Evolutionary conservation across 2,888 invertebrate species (phyloP).

Genomic region (Drosophila kokeensis): DNA sequence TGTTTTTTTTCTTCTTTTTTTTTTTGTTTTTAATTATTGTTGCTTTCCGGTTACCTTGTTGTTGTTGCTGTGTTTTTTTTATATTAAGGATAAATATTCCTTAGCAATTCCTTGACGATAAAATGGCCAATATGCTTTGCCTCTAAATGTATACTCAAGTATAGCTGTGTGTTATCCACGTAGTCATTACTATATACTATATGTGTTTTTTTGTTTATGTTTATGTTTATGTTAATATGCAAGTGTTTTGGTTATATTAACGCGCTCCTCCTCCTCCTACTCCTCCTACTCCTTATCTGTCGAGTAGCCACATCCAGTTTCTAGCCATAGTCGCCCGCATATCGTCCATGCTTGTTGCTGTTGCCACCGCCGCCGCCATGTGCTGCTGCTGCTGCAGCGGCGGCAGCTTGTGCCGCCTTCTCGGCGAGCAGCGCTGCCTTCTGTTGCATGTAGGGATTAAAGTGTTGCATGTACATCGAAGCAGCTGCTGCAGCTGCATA

Average conservation of each 20-base stretch:
- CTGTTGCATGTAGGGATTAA: constrained; percentile 76
- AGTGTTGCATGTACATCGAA: constrained; percentile 80
- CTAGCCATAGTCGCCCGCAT: constrained; percentile 69
- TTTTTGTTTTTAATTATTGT: constrained; percentile 68
- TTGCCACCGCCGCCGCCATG: constrained; percentile 32
- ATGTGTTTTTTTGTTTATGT: constrained; percentile 28
- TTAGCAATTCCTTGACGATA: constrained; percentile 73
- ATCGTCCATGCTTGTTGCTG: constrained; percentile 59
- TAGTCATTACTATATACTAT: constrained; percentile 47
- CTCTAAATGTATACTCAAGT: constrained; percentile 52
- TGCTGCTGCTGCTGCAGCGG: constrained; percentile 52
- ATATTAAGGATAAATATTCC: constrained; percentile 58
- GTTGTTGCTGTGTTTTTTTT: constrained; percentile 44
- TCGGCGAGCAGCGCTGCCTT: constrained; percentile 72
- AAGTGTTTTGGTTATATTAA: constrained; percentile 39
- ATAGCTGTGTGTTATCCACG: constrained; percentile 29
- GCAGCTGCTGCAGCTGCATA: constrained; percentile 71
- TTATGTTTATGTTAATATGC: constrained; percentile 58
- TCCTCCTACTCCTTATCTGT: background rate
- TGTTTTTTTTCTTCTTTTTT: constrained; percentile 54
- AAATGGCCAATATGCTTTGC: constrained; percentile 62
- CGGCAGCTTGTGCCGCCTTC: constrained; percentile 73
- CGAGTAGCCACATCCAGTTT: background rate
- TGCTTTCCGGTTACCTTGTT: constrained; percentile 75
- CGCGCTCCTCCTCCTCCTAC: background rate